Evolutionary conservation across 2,888 invertebrate species (phyloP), one percentile per base, ranked within the genome.

Genomic region (Pseudolycoriella hygida): DNA sequence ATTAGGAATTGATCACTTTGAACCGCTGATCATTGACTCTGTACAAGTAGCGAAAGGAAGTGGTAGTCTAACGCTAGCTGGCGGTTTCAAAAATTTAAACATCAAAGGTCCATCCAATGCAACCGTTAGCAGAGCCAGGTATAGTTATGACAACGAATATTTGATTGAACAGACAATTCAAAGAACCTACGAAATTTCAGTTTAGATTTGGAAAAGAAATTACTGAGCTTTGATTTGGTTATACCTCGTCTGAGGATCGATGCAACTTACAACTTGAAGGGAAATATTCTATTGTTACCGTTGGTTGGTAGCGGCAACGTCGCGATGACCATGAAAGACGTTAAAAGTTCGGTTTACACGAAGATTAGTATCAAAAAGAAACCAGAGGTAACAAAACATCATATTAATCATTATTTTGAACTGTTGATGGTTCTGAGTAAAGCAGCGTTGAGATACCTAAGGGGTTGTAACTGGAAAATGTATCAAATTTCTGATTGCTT

Each of bases 101-200:
- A 68, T 74, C 8, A 61, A 64, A 17, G 75, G 75, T 1, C 71
- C 73, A 34, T 73, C 73, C 17, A 74, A 74, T 55, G 68, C 74
- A 14, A 71, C 71, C 1, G 60, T 67, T 40, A 55, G 55, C 2
- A 51, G 54, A 46, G 64, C 65, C 11, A 55, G 52, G 62, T 64
- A 55, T 47, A 8, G 8, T 25, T n/a, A n/a, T n/a, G n/a, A n/a
- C n/a, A n/a, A 25, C 25, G 46, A 47, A 43, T 25, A 42, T 15
- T 14, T 42, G 40, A 17, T 40, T 20, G 3, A 32, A 31, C 32
- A 11, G 17, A 42, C 12, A 20, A 17, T 34, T 3, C 20, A 19
- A 6, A 2, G 4, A 25, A 15, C 32, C 17, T 15, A 12, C 14
- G 40, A 11, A 17, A 30, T 17, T 46, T 44, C 53, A 74, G 73